Base-by-base conservation (phyloP, 2,113 vertebrate genomes). In the Hippocampus barbouri region DNA sequence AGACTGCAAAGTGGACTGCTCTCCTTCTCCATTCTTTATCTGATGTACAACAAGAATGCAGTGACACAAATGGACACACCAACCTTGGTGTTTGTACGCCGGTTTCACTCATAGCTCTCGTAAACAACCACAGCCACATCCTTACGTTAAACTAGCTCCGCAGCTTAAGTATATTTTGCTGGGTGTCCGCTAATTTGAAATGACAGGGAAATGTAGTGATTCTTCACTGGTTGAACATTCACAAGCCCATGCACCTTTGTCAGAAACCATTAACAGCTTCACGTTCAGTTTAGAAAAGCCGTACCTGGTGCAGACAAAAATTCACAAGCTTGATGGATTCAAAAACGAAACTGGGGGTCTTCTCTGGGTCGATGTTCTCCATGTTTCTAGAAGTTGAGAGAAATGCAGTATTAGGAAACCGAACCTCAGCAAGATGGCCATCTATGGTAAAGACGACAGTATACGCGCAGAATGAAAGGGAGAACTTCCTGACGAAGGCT, bases 341-440 rank as follows among this genome's bases (percentile, higher is more conserved):
- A 0, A 88, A 92, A 61, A 93, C 85, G 84, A 96, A 94, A 25
- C 92, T 86, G 1, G 92, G 94, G 30, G 90, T 94, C 79, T 91
- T 89, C 53, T 95, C 95, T 0, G 89, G 85, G 74, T 95, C 93
- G 12, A 96, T 90, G 45, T 96, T 97, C 82, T 96, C 94, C 71
- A 93, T 90, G 81, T 96, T 97, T 85, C 96, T 98, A 80, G 14
- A 84, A 72, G 34, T 2, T 68, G 11, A 80, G 16, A 72, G 40
- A 82, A 70, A 72, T 2, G 6, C 27, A 73, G 66, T 61, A 49
- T 69, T 59, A 11, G 65, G 27, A 53, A 68, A 77, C 23, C 27
- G 41, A 45, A 40, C 11, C 59, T 45, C 11, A 16, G n/a, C 14
- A 3, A 40, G 10, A 71, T 54, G 45, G 45, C 62, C 56, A 63